A percentile compares a stretch with the other conserved stretches of the same genome.
Evolutionary conservation across 2,888 invertebrate genomes (phyloP).

Genomic region (Spisula subtruncata): DNA sequence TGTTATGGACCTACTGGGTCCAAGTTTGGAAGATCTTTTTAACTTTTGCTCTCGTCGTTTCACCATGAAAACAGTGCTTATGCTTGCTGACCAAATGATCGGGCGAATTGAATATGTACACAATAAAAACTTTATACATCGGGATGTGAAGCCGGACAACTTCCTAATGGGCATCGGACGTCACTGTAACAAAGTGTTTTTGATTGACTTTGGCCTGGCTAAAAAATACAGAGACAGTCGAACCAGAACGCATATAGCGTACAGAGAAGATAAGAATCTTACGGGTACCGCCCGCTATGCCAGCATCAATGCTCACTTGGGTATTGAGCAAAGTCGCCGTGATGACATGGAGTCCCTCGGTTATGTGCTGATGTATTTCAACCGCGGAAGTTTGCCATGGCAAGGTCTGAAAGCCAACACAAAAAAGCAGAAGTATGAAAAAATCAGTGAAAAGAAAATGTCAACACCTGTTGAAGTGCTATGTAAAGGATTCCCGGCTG

Average conservation of each 20-base stretch:
- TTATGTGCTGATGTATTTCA: conserved; percentile 99
- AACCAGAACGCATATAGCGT: conserved; percentile 96
- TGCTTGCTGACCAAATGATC: conserved; percentile 95
- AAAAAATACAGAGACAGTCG: conserved; percentile 99
- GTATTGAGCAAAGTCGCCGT: conserved; percentile 98
- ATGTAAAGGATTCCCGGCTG: conserved; percentile 99
- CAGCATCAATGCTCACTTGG: conserved; percentile 99
- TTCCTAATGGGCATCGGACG: conserved; percentile 89
- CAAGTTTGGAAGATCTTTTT: conserved; percentile 91
- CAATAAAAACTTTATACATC: conserved; percentile 99
- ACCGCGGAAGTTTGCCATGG: conserved; percentile 97
- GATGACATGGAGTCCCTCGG: conserved; percentile 99
- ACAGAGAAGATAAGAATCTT: conserved; percentile 90
- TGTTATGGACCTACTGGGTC: conserved; percentile 98
- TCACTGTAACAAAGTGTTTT: conserved; percentile 91
- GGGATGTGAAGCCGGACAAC: conserved; percentile 90
- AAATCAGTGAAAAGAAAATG: conserved; percentile 99
- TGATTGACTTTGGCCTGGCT: conserved; percentile 99
- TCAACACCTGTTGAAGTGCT: conserved; percentile 99
- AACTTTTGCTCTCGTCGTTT: conserved; percentile 99
- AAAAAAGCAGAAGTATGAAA: conserved; percentile 99
- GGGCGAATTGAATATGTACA: conserved; percentile 99
- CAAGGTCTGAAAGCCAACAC: conserved; percentile 98
- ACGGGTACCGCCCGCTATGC: conserved; percentile 93
- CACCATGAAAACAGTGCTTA: conserved; percentile 99